A percentile compares a stretch with the other conserved stretches of the same genome.
phyloP scores from a whole-genome alignment of 2,113 vertebrate genomes.

The Gadus chalcogrammus region DNA sequence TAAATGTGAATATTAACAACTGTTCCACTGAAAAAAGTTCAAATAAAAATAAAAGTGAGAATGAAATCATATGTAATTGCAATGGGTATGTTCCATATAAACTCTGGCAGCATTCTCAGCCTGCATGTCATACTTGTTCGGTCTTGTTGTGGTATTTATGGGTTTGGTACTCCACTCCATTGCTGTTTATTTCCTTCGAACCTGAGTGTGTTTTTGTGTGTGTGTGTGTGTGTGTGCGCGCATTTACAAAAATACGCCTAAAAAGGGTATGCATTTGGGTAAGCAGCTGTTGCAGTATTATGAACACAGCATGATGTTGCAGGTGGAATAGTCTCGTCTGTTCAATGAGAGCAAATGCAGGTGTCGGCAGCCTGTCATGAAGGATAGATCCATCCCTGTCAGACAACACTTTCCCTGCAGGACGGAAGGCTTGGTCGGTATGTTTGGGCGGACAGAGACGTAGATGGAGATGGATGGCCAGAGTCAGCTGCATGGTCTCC shows the following conservation, averaged over 20 bases:
- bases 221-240: no score
- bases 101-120: constrained; percentile 62
- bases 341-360: background rate
- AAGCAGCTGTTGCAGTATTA: no score
- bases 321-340: background rate
- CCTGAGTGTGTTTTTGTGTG: no score
- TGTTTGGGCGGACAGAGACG: constrained; percentile 38
- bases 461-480: constrained; percentile 44
- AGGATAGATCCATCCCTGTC: constrained; percentile 22
- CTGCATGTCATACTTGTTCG: constrained; percentile 67
- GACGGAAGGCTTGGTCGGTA: constrained; percentile 7
- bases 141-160: constrained; percentile 75
- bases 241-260: no score
- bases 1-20: no score
- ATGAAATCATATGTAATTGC: constrained; percentile 32
- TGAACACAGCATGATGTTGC: background rate
- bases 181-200: constrained; percentile 43
- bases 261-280: no score
- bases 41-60: background rate
- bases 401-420: constrained; percentile 34
- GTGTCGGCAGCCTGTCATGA: no score
- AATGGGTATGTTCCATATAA: constrained; percentile 53
- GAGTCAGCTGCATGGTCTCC: constrained; percentile 9
- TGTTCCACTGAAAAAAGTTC: no score
- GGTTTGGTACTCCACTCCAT: constrained; percentile 50